These are phyloP conservation scores for Apaloderma vittatum DNA, from an alignment of 2,113 vertebrate species.

Conservation along the genomic window DNA sequence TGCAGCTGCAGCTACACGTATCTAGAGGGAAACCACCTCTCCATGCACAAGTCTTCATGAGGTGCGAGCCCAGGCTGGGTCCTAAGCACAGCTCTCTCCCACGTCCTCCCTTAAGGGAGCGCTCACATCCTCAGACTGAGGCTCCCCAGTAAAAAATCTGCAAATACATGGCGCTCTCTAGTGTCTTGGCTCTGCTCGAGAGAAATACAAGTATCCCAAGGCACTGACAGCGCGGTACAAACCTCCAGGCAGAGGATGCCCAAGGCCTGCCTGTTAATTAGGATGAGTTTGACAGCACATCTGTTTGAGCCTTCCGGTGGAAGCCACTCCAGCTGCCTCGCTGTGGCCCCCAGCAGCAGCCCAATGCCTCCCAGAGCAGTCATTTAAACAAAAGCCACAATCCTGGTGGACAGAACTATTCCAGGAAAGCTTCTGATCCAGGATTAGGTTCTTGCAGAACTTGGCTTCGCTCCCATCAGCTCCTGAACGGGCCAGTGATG, in stretches of 20 bases:
- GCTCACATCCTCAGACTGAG: neutral
- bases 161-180: constrained; percentile 56
- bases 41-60: rapidly evolving
- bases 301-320: neutral
- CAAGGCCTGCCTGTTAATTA: neutral
- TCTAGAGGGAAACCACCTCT: neutral
- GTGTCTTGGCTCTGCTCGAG: neutral
- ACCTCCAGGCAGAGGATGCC: neutral
- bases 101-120: neutral
- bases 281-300: rapidly evolving
- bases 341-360: neutral
- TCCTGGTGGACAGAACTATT: neutral
- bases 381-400: neutral
- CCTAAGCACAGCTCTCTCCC: neutral
- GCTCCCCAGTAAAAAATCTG: neutral
- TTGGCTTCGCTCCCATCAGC: rapidly evolving
- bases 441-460: neutral
- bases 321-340: neutral
- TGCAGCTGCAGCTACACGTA: neutral
- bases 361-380: neutral
- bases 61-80: neutral
- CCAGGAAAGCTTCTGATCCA: neutral
- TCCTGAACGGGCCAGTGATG: rapidly evolving
- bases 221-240: neutral
- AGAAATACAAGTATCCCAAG: neutral